Conservation (phyloP, 2,113 vertebrate species). For the Ameiurus melas region DNA sequence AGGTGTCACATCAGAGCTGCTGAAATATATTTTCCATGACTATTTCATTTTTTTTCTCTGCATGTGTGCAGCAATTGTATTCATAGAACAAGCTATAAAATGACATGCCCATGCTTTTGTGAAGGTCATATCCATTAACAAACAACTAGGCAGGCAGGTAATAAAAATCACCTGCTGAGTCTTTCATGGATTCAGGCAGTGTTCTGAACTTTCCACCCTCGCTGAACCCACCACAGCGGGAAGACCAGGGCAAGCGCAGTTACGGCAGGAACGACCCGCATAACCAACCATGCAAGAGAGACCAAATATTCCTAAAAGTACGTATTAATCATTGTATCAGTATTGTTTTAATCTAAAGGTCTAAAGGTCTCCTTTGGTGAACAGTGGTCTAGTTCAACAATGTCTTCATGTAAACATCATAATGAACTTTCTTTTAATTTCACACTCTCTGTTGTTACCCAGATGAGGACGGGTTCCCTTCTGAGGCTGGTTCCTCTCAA, state of each 20-base stretch:
- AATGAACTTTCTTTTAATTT: too few species aligned
- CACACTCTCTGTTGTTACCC: too few species aligned
- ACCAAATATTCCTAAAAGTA: neutral
- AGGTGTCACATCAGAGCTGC: neutral
- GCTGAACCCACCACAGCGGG: conserved; percentile 1
- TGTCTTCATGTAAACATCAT: too few species aligned
- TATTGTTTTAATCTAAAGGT: too few species aligned
- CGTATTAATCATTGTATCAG: neutral
- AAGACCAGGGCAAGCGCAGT: neutral
- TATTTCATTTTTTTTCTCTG: conserved; percentile 35
- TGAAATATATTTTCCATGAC: conserved; percentile 14
- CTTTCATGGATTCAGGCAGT: conserved; percentile 14
- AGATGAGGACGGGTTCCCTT: too few species aligned
- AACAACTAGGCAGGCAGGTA: conserved; percentile 27
- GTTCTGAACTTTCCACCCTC: conserved; percentile 24
- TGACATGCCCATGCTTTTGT: conserved; percentile 24
- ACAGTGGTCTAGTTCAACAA: too few species aligned
- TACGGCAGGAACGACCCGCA: neutral
- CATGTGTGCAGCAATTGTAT: conserved; percentile 13
- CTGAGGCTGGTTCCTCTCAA: too few species aligned
- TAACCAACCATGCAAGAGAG: neutral
- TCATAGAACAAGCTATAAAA: conserved; percentile 27
- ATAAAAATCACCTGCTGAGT: conserved; percentile 40
- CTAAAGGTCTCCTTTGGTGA: too few species aligned
- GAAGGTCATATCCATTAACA: conserved; percentile 45